Conservation (phyloP, 2,888 invertebrate species). For the Agrilus biguttatus region DNA sequence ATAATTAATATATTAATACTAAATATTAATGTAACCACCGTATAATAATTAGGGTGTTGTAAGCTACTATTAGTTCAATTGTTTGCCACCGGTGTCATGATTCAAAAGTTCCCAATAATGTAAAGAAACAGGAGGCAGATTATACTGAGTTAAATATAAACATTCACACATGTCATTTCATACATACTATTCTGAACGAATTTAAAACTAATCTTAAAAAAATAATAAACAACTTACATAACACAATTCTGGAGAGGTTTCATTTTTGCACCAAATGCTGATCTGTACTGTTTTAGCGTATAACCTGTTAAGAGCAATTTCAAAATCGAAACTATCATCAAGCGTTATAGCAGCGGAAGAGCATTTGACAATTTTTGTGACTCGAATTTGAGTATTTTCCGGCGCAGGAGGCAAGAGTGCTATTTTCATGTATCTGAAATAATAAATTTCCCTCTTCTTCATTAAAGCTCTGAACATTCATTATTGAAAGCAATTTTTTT, state of each 20-base stretch:
- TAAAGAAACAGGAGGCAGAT: no score
- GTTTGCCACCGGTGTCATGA: no score
- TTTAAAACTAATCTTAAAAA: background rate
- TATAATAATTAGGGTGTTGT: no score
- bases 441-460: constrained; percentile 2
- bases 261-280: constrained; percentile 64
- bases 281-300: constrained; percentile 83
- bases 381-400: constrained; percentile 40
- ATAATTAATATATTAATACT: no score
- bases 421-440: constrained; percentile 58
- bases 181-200: no score
- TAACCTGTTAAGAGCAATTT: constrained; percentile 59
- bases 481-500: no score
- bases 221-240: constrained; percentile 48
- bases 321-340: constrained; percentile 63
- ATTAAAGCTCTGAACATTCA: no score
- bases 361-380: constrained; percentile 55
- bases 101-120: no score
- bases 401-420: constrained; percentile 52
- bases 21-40: no score
- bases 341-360: constrained; percentile 51
- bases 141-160: no score
- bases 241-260: constrained; percentile 62
- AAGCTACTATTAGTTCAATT: no score
- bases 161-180: no score